A percentile compares a stretch with the other conserved stretches of the same genome.
Evolutionary conservation across 2,888 invertebrate genomes (phyloP).

Genomic region (Lathronympha strigana): DNA sequence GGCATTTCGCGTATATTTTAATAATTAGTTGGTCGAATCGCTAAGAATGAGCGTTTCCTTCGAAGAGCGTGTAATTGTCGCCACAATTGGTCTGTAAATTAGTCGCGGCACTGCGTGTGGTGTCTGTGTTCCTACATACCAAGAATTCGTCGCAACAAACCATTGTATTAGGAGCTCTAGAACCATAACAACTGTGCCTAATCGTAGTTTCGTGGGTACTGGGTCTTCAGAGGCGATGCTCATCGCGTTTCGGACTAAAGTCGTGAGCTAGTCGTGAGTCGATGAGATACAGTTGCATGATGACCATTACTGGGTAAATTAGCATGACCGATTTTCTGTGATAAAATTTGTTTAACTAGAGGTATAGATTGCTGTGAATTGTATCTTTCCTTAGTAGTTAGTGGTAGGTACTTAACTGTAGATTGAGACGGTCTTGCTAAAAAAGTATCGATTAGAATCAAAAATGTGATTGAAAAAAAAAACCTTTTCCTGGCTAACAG

Average conservation of each 20-base stretch:
- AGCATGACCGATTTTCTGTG: not conserved
- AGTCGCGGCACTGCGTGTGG: conserved; percentile 39
- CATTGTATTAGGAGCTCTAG: not conserved
- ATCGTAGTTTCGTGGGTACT: not conserved
- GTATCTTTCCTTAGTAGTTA: no score
- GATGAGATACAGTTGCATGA: not conserved
- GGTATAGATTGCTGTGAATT: no score
- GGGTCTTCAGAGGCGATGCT: no score
- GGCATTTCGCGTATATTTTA: conserved; percentile 21
- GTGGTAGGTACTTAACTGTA: no score
- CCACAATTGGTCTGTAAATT: conserved; percentile 34
- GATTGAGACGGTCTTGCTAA: no score
- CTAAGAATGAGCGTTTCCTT: conserved; percentile 30
- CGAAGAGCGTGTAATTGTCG: conserved; percentile 35
- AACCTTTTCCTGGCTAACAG: no score
- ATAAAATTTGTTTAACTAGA: not conserved
- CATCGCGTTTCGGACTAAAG: no score
- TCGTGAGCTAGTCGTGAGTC: no score
- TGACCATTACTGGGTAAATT: conserved; percentile 11
- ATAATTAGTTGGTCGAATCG: conserved; percentile 21
- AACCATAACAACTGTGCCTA: not conserved
- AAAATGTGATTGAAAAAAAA: no score
- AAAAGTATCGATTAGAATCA: no score
- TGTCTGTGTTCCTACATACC: not conserved
- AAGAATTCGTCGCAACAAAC: not conserved